A percentile compares a stretch with the other conserved stretches of the same genome.
Evolutionary conservation across 2,888 invertebrate genomes (phyloP).

Genomic region (Callimorpha dominula): DNA sequence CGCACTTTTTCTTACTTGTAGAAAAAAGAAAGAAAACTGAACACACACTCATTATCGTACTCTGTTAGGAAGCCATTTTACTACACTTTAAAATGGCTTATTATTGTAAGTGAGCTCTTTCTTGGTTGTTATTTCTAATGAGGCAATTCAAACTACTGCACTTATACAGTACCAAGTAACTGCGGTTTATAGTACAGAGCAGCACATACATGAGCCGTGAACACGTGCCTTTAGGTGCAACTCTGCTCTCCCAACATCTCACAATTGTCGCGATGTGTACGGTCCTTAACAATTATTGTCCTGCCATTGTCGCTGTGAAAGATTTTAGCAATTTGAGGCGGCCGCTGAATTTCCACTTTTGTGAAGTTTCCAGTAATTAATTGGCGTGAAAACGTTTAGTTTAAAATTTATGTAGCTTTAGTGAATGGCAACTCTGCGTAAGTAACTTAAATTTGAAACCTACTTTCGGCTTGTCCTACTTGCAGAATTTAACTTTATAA

Average conservation of each 20-base stretch:
- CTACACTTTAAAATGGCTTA: background rate
- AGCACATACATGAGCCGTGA: slow-evolving; percentile 3
- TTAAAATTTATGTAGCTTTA: slow-evolving; percentile 14
- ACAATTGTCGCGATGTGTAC: slow-evolving; percentile 25
- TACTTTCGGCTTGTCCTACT: background rate
- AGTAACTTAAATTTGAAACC: slow-evolving; percentile 1
- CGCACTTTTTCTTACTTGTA: background rate
- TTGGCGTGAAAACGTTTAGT: slow-evolving; percentile 40
- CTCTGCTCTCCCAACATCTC: background rate
- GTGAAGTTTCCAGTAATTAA: slow-evolving; percentile 45
- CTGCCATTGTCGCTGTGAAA: slow-evolving; percentile 44
- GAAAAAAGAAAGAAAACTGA: background rate
- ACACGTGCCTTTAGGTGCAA: slow-evolving; percentile 3
- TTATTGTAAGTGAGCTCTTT: background rate
- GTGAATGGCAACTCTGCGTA: background rate
- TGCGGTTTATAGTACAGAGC: background rate
- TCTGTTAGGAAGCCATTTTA: background rate
- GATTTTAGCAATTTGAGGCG: slow-evolving; percentile 49
- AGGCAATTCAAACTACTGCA: background rate
- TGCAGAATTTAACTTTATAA: background rate
- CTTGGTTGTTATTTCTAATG: background rate
- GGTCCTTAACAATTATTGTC: slow-evolving; percentile 42
- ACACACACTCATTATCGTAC: background rate
- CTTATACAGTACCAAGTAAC: background rate
- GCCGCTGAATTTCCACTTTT: slow-evolving; percentile 43